Evolutionary conservation across 2,113 vertebrate genomes (phyloP).

Genomic region (Nothocercus julius): DNA sequence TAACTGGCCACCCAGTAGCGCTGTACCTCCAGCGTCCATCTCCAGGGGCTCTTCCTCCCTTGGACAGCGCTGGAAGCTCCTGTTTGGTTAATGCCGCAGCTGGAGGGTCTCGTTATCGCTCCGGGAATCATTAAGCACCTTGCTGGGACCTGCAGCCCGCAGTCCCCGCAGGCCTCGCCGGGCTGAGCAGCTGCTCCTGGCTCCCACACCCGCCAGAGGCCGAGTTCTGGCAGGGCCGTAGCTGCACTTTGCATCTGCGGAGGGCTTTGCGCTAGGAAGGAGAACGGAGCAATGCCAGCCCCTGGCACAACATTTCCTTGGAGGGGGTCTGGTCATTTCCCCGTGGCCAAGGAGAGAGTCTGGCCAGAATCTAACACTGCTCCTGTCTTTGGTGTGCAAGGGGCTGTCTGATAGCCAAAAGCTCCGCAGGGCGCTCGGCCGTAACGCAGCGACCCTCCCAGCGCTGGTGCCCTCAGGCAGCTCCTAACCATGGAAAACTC

Average conservation of each 20-base stretch:
- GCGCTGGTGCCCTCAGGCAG: constrained; percentile 31
- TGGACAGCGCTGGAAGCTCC: constrained; percentile 44
- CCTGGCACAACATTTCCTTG: constrained; percentile 49
- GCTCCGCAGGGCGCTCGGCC: constrained; percentile 37
- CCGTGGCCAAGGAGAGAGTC: background rate
- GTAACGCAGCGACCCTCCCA: constrained; percentile 34
- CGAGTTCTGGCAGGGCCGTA: constrained; percentile 54
- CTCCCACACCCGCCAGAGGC: constrained; percentile 64
- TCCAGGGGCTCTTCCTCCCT: constrained; percentile 64
- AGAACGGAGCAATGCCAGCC: constrained; percentile 44
- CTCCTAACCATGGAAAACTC: constrained; percentile 59
- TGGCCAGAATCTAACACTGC: constrained; percentile 53
- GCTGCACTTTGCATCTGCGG: constrained; percentile 42
- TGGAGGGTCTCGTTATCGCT: constrained; percentile 68
- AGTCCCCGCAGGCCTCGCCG: constrained; percentile 35
- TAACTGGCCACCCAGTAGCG: constrained; percentile 30
- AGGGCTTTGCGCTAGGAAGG: constrained; percentile 61
- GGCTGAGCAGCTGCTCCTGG: constrained; percentile 72
- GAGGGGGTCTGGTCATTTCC: background rate
- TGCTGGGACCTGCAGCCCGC: constrained; percentile 64
- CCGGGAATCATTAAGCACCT: constrained; percentile 69
- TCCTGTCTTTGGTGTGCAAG: constrained; percentile 57
- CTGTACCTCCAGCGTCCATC: constrained; percentile 38
- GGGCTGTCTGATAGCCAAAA: constrained; percentile 52
- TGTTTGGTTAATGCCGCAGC: constrained; percentile 70